Percentiles rank a stretch among this genome's conserved stretches.
phyloP scores from a whole-genome alignment of 35 echinoderm and acorn worm species.

The Ophioderma brevispina region DNA sequence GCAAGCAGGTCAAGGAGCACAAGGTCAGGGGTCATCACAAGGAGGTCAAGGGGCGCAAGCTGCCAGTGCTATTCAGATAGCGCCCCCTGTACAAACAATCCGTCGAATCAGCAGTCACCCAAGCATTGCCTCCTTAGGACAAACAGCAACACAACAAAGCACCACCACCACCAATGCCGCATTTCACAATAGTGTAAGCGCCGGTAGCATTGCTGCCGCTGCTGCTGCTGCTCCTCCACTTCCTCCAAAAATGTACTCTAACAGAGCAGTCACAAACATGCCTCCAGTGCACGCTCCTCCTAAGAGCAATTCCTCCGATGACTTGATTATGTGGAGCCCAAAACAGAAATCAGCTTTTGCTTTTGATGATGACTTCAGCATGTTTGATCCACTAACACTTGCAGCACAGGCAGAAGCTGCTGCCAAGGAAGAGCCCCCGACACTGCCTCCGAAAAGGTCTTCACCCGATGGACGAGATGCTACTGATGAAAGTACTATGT shows the following conservation, averaged over 20 bases:
- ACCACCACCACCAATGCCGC: background rate
- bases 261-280: background rate
- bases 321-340: slow-evolving; percentile 78
- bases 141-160: slow-evolving; percentile 11
- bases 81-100: background rate
- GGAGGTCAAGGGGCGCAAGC: background rate
- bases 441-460: background rate
- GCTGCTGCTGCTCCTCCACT: background rate
- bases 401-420: background rate
- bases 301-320: background rate
- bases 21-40: background rate
- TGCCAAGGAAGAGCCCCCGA: background rate
- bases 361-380: slow-evolving; percentile 71
- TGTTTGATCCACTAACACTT: slow-evolving; percentile 71
- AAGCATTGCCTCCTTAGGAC: slow-evolving; percentile 16
- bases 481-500: background rate
- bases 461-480: background rate
- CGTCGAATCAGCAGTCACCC: slow-evolving; percentile 77
- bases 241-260: background rate
- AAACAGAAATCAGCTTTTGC: background rate
- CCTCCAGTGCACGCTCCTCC: background rate
- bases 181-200: background rate
- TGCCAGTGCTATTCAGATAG: background rate
- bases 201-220: background rate
- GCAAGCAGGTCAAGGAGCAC: background rate